phyloP scores from a whole-genome alignment of 2,797 vertebrate genomes.

The Hemibagrus guttatus region DNA sequence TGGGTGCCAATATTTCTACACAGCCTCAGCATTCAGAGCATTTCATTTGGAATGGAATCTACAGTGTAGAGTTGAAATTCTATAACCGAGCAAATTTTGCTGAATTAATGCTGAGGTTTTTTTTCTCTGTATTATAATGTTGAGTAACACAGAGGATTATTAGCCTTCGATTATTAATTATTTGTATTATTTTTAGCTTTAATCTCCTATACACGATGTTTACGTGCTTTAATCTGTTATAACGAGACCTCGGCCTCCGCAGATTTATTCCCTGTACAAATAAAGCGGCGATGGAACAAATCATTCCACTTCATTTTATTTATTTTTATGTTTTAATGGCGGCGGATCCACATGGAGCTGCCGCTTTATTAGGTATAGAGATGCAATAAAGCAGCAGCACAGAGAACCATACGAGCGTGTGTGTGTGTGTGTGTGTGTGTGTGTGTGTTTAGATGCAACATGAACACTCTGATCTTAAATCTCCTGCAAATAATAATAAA shows the following conservation, averaged over 20 bases:
- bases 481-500: neutral
- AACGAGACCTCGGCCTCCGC: neutral
- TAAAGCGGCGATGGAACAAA: slow-evolving; percentile 19
- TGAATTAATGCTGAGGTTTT: neutral
- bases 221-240: slow-evolving; percentile 22
- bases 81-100: no score
- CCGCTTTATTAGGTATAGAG: slow-evolving; percentile 65
- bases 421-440: slow-evolving; percentile 24
- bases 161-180: neutral
- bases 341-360: slow-evolving; percentile 20
- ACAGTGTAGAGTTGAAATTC: no score
- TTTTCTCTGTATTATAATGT: neutral
- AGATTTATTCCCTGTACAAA: slow-evolving; percentile 34
- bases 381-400: slow-evolving; percentile 54
- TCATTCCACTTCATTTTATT: slow-evolving; percentile 23
- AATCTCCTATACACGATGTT: neutral
- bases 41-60: no score
- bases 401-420: slow-evolving; percentile 53
- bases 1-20: slow-evolving; percentile 1
- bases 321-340: slow-evolving; percentile 36
- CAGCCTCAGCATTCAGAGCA: neutral
- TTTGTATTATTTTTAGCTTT: slow-evolving; percentile 12
- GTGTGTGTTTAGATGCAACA: slow-evolving; percentile 8
- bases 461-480: neutral
- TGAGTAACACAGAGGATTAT: neutral